Base-by-base conservation (phyloP, 2,113 vertebrate genomes). In the Corythaeola cristata region DNA sequence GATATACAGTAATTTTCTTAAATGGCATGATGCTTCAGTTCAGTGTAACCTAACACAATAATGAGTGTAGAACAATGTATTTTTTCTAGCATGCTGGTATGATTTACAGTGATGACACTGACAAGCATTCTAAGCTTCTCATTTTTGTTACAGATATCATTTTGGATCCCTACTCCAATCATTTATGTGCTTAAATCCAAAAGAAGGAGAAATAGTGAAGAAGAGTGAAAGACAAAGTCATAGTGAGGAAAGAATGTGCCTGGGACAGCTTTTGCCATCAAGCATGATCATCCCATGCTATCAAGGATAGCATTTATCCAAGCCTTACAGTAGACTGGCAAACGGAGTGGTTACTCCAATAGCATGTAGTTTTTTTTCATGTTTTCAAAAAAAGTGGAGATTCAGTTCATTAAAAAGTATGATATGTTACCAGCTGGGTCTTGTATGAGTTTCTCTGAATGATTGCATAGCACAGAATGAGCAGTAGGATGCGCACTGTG, bases 371-470 rank as follows among this genome's bases (percentile, higher is more conserved):
- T 33, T 27, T 64, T 64, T 79, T 86, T 81, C 5, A 21, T 85
- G n/a, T 75, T 90, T 77, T 44, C 0, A 4, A 24, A 58, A 60
- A 78, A 71, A 67, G 19, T 5, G 6, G 69, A 82, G 20, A 79
- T 73, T 93, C 16, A 41, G 3, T 85, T 77, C 19, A 93, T 95
- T 96, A 94, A 93, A 96, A 92, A 64, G 23, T 56, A 39, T 82
- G 12, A 58, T 73, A 33, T 77, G 69, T 77, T 91, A 58, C 28
- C 41, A n/a, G 2, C 53, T 83, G 58, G 3, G 22, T 90, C 90
- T 73, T 85, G 50, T 73, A 50, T 47, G 96, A 97, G 92, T 97
- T 97, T 96, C 92, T 96, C 39, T 92, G 66, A 94, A 93, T 93
- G 84, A 85, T 67, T 77, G n/a, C 17, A 35, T 87, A 93, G 90